These are phyloP conservation scores for Andrena minutula DNA, from an alignment of 2,888 invertebrate genomes.

Conservation along the genomic window DNA sequence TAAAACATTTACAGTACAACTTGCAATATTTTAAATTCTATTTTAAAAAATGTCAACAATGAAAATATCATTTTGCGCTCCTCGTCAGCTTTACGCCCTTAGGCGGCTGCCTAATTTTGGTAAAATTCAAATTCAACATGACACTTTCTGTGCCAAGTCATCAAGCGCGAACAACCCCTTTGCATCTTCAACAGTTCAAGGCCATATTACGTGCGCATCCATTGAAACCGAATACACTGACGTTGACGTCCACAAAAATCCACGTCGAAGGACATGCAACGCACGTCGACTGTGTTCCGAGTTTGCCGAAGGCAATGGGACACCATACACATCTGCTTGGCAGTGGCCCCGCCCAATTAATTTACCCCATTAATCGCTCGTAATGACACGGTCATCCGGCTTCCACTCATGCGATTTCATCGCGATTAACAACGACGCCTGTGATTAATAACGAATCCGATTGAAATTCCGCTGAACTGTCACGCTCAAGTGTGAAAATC, in stretches of 20 bases:
- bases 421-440: slow-evolving; percentile 66
- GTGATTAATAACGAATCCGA: slow-evolving; percentile 53
- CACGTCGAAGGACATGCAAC: too few species aligned
- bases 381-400: slow-evolving; percentile 51
- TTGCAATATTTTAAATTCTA: too few species aligned
- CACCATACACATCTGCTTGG: slow-evolving; percentile 76
- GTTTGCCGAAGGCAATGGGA: background rate
- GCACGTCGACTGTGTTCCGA: slow-evolving; percentile 5
- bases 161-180: background rate
- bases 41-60: too few species aligned
- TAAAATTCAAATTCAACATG: too few species aligned
- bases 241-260: slow-evolving; percentile 12
- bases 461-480: slow-evolving; percentile 49
- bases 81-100: too few species aligned
- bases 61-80: too few species aligned
- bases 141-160: too few species aligned
- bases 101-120: too few species aligned
- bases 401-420: slow-evolving; percentile 48
- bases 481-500: slow-evolving; percentile 36
- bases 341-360: slow-evolving; percentile 71
- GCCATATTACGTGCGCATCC: background rate
- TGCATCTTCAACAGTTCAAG: background rate
- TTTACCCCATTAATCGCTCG: slow-evolving; percentile 47
- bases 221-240: background rate
- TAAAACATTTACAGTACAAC: too few species aligned